Percentiles rank a stretch among this genome's conserved stretches.
These are phyloP conservation scores for Chrysina gloriosa DNA, from an alignment of 2,888 invertebrate genomes.

Conservation along the genomic window DNA sequence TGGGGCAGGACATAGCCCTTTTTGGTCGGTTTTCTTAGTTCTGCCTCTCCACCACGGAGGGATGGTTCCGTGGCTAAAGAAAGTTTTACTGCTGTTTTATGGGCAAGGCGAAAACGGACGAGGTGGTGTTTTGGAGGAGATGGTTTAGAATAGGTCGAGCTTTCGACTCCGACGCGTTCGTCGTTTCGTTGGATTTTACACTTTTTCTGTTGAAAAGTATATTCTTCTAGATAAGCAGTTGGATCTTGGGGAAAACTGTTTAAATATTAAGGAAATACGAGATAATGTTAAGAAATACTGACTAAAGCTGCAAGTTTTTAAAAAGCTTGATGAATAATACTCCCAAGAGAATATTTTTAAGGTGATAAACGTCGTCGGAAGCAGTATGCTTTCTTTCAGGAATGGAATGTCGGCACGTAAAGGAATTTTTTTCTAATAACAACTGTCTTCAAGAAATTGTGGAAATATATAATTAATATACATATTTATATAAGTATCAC, in stretches of 20 bases:
- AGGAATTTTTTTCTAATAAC: too few species aligned
- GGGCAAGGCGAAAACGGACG: conserved; percentile 20
- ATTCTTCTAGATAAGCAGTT: conserved; percentile 15
- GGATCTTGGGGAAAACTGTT: not conserved
- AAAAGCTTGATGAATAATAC: too few species aligned
- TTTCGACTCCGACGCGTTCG: conserved; percentile 1
- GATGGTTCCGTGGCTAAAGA: conserved; percentile 16
- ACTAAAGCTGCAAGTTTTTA: too few species aligned
- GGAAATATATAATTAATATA: too few species aligned
- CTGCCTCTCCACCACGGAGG: conserved; percentile 20
- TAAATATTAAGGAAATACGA: conserved; percentile 6
- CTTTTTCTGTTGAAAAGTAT: conserved; percentile 1
- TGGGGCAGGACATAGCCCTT: conserved; percentile 51
- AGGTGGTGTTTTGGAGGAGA: conserved; percentile 26
- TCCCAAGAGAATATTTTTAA: too few species aligned
- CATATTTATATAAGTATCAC: too few species aligned
- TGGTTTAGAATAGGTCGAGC: conserved; percentile 22
- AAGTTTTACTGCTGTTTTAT: conserved; percentile 28
- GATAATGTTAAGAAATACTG: too few species aligned
- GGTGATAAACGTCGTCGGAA: too few species aligned
- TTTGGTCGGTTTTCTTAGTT: conserved; percentile 30
- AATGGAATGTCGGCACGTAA: too few species aligned
- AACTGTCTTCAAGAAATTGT: too few species aligned
- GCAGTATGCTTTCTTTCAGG: too few species aligned
- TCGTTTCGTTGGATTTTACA: not conserved